Base-by-base conservation (phyloP, 2,797 vertebrate species). In the Gobionotothen gibberifrons region DNA sequence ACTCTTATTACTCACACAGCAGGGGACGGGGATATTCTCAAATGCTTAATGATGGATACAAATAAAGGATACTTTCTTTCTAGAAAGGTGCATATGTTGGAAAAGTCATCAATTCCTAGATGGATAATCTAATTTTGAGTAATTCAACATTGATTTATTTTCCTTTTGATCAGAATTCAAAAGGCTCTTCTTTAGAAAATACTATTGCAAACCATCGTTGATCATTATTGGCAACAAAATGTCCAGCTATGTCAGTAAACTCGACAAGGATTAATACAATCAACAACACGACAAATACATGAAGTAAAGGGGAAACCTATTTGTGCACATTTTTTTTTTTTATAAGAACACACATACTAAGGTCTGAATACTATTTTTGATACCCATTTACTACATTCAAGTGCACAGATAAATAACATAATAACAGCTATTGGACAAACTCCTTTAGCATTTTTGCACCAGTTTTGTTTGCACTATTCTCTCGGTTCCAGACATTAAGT, bases 401-500 rank as follows among this genome's bases (percentile, higher is more conserved):
- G 36, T 44, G 63, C 43, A 51, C 53, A 44, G 51, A 66, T 62
- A 49, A 32, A 56, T 56, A 10, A 39, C 9, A 54, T 44, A 60
- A 52, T 40, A n/a, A 13, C 10, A 49, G 58, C 29, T 12, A 67
- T 6, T 67, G 1, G 39, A 64, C 14, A 75, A 66, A 57, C 16
- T 19, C 1, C 43, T 73, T 68, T 60, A 49, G 11, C 40, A 58
- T 77, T 43, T 40, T 5, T 59, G 26, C 39, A 66, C 22, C 52
- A 75, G 26, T 72, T 64, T 51, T 66, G 21, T 85, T 80, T 69
- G 14, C 44, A 68, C 52, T 61, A 10, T 4, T 21, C 47, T 55
- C 53, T 6, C 52, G 59, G 44, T 46, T 69, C 51, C 48, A 69
- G 42, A 22, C 81, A 81, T 78, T 72, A 58, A 83, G 75, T 60